Base-by-base conservation (phyloP, 2,888 invertebrate genomes). In the Papilio demoleus region DNA sequence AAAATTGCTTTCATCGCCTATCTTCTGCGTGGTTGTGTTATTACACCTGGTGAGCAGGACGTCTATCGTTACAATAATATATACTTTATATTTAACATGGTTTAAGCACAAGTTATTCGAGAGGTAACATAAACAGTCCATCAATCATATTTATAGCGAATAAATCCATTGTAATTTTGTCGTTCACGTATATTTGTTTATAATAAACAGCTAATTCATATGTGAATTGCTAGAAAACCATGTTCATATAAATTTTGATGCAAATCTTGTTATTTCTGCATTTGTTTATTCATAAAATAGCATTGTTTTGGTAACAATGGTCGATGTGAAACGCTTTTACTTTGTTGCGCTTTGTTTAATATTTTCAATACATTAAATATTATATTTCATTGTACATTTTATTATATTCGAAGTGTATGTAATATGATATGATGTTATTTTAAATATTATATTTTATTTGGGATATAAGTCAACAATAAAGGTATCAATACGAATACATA, bases 271-370 rank as follows among this genome's bases (percentile, higher is more conserved):
- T 58, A 58, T 58, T 58, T 58, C 36, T 34, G 58, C 12, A 58
- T 36, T 12, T 58, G 58, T 58, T 58, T 58, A 34, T 58, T 58
- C 58, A 34, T 58, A 58, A 58, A 58, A 17, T 36, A 58, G 34
- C 6, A 58, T 58, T 58, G 58, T 58, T 58, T 58, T 17, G 58
- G 34, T 19, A 58, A 58, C 58, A 58, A 58, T 58, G 58, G 58
- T 4, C 34, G 58, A 58, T 58, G 58, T 58, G 58, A 56, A 56
- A 17, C 3, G 56, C 31, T 58, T 58, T 58, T 58, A 58, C 58
- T 58, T 58, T 58, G 58, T 58, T 58, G 58, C 34, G 24, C 31
- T 58, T 58, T 58, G 58, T 58, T 34, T 34, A 58, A 2, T 11
- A 58, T 34, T 45, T 45, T 5, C n/a, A 34, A 12, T 14, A 50